A percentile compares a stretch with the other conserved stretches of the same genome.
These are phyloP conservation scores for Pardalotus punctatus DNA, from an alignment of 2,113 vertebrate species.

Conservation along the genomic window DNA sequence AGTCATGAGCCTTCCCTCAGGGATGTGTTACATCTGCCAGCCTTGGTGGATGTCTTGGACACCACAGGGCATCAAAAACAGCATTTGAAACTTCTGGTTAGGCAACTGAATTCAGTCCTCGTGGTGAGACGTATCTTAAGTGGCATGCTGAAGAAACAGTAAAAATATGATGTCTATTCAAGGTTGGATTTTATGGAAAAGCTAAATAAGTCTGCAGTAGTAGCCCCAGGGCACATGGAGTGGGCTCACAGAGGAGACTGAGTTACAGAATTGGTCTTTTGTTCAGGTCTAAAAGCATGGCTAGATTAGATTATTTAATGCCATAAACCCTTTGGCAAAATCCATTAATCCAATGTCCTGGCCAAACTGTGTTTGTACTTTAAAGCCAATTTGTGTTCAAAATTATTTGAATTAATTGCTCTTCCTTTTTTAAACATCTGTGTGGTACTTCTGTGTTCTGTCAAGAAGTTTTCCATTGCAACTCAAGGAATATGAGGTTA, in stretches of 20 bases:
- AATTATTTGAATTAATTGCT: constrained; percentile 40
- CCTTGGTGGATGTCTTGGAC: neutral
- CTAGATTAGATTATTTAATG: constrained; percentile 33
- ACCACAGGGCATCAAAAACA: neutral
- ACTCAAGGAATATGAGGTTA: neutral
- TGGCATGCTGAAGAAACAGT: neutral
- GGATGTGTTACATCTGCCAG: neutral
- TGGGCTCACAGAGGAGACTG: neutral
- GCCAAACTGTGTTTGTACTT: neutral
- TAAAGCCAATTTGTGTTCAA: constrained; percentile 27
- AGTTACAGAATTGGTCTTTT: neutral
- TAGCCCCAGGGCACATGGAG: neutral
- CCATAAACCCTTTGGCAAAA: constrained; percentile 37
- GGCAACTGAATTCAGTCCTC: neutral
- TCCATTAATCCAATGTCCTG: neutral
- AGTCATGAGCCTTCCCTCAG: neutral
- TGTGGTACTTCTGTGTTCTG: neutral
- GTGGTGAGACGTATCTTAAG: neutral
- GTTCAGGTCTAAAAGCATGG: constrained; percentile 1
- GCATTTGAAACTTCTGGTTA: neutral
- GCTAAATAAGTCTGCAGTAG: neutral
- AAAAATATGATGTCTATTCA: neutral
- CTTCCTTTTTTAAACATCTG: neutral
- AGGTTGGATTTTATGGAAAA: neutral
- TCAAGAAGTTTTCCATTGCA: neutral